Conservation (phyloP, 2,888 invertebrate species). For the Nomada fabriciana region DNA sequence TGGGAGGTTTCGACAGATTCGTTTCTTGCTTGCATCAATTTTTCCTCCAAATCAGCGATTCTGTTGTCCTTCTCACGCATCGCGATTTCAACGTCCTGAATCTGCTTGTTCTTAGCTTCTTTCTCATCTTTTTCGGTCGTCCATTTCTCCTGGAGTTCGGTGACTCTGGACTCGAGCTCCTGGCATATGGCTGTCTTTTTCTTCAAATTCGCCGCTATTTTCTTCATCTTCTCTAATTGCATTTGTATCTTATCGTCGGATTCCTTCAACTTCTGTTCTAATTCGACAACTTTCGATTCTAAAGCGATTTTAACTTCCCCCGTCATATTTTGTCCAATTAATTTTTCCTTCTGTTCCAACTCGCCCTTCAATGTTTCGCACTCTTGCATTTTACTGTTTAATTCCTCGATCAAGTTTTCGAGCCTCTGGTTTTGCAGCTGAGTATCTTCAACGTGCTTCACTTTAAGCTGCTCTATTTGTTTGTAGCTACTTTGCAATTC, state of each 20-base stretch:
- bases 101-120: slow-evolving; percentile 73
- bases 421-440: slow-evolving; percentile 80
- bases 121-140: slow-evolving; percentile 77
- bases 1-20: slow-evolving; percentile 57
- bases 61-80: slow-evolving; percentile 75
- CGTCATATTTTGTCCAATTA: slow-evolving; percentile 77
- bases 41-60: slow-evolving; percentile 75
- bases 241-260: slow-evolving; percentile 89
- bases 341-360: slow-evolving; percentile 82
- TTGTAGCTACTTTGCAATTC: slow-evolving; percentile 84
- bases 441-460: slow-evolving; percentile 83
- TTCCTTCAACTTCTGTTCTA: slow-evolving; percentile 81
- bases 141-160: slow-evolving; percentile 74
- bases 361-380: slow-evolving; percentile 80
- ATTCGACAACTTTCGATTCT: slow-evolving; percentile 82
- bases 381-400: slow-evolving; percentile 84
- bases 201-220: slow-evolving; percentile 91
- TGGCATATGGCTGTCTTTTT: slow-evolving; percentile 89
- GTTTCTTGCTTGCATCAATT: slow-evolving; percentile 52
- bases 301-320: slow-evolving; percentile 80
- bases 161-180: slow-evolving; percentile 86
- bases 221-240: slow-evolving; percentile 91
- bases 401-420: slow-evolving; percentile 84
- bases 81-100: slow-evolving; percentile 71
- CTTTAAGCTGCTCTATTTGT: slow-evolving; percentile 84